These are phyloP conservation scores for Sandelia bainsii DNA, from an alignment of 2,797 vertebrate genomes.

Conservation along the genomic window DNA sequence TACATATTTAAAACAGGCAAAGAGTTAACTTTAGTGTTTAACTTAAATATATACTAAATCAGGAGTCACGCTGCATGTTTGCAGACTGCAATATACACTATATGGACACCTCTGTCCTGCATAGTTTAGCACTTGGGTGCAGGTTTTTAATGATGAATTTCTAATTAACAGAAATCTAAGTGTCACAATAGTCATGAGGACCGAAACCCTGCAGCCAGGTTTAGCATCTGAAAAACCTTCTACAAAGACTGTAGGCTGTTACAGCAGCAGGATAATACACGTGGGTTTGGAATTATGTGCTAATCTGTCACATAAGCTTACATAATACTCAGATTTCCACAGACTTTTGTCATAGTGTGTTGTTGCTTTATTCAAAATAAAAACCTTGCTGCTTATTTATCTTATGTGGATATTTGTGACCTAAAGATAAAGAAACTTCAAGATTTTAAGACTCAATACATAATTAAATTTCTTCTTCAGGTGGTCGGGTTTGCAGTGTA, in stretches of 20 bases:
- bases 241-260: no score
- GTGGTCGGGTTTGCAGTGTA: slow-evolving; percentile 41
- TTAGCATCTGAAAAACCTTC: no score
- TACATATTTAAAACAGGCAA: background rate
- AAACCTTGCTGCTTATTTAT: background rate
- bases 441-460: slow-evolving; percentile 63
- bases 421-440: background rate
- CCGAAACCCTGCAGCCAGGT: no score
- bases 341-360: slow-evolving; percentile 4
- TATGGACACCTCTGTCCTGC: background rate
- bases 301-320: no score
- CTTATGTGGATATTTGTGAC: background rate
- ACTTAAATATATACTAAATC: background rate
- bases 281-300: background rate
- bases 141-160: background rate
- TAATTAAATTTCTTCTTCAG: background rate
- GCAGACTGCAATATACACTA: background rate
- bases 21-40: no score
- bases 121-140: no score
- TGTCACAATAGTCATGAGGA: no score
- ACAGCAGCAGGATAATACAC: background rate
- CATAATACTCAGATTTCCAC: slow-evolving; percentile 5
- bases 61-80: background rate
- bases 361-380: background rate
- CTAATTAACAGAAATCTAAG: no score